These are phyloP conservation scores for Tangara arthus DNA, from an alignment of 2,797 vertebrate genomes.

Conservation along the genomic window DNA sequence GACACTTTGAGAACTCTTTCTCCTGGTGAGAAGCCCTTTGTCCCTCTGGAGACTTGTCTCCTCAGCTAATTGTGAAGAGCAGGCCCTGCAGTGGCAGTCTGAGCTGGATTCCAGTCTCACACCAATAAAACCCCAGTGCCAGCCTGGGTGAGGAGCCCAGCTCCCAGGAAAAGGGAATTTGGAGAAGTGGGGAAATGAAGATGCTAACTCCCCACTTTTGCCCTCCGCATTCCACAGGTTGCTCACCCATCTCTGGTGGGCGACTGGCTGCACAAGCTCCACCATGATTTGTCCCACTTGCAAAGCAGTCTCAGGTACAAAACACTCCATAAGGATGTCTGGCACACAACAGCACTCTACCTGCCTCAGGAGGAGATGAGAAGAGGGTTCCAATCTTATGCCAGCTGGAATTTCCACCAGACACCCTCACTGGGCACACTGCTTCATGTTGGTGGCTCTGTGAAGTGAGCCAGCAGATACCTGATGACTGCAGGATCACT, in stretches of 20 bases:
- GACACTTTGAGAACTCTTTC: neutral
- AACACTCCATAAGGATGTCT: neutral
- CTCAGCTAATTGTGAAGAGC: neutral
- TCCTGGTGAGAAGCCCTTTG: neutral
- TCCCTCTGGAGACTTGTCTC: neutral
- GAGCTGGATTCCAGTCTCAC: neutral
- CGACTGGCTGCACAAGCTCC: neutral
- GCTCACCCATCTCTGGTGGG: neutral
- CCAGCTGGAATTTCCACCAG: neutral
- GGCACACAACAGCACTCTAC: neutral
- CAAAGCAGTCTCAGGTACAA: neutral
- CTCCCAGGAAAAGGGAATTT: neutral
- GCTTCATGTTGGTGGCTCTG: accelerated
- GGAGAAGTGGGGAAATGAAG: neutral
- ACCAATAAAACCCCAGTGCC: neutral
- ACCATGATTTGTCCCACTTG: neutral
- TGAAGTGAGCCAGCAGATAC: neutral
- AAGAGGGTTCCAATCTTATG: neutral
- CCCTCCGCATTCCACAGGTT: neutral
- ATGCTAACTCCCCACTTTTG: neutral
- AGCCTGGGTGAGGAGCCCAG: neutral
- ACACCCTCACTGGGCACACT: neutral
- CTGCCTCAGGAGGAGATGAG: neutral
- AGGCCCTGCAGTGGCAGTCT: neutral
- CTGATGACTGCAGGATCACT: neutral